Evolutionary conservation across 2,113 vertebrate species (phyloP).

Genomic region (Nesogale talazaci): DNA sequence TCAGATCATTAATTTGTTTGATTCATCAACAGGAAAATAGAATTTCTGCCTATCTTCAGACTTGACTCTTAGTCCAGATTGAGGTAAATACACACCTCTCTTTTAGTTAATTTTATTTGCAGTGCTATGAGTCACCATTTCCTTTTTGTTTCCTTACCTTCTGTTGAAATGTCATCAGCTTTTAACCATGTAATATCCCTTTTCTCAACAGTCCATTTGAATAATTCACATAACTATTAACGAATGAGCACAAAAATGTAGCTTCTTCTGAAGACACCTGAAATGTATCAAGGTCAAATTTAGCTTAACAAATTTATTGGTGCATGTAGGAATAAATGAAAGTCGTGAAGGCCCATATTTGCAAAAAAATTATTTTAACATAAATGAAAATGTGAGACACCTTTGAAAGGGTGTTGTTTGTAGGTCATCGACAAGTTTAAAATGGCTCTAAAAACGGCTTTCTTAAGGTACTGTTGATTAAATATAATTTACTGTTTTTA

Average conservation of each 20-base stretch:
- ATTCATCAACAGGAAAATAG: constrained; percentile 83
- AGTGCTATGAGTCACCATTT: constrained; percentile 81
- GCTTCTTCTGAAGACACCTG: constrained; percentile 58
- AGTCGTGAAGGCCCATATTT: background rate
- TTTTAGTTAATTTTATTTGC: constrained; percentile 83
- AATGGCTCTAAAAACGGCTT: background rate
- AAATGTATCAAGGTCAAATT: background rate
- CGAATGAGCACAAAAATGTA: background rate
- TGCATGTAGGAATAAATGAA: background rate
- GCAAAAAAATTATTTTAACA: background rate
- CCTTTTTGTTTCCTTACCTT: constrained; percentile 81
- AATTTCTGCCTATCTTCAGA: constrained; percentile 83
- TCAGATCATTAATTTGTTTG: constrained; percentile 80
- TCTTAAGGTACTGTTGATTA: constrained; percentile 20
- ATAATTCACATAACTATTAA: background rate
- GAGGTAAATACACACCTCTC: constrained; percentile 79
- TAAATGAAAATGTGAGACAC: constrained; percentile 34
- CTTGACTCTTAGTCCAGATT: constrained; percentile 82
- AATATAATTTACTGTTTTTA: constrained; percentile 6
- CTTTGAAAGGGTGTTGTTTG: constrained; percentile 32
- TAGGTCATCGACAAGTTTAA: constrained; percentile 10
- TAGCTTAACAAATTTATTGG: constrained; percentile 34
- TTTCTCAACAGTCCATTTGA: constrained; percentile 58
- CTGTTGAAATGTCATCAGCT: constrained; percentile 78
- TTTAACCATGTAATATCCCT: constrained; percentile 79